These are phyloP conservation scores for Trachymyrmex septentrionalis DNA, from an alignment of 1,140 invertebrate species.

Conservation along the genomic window DNA sequence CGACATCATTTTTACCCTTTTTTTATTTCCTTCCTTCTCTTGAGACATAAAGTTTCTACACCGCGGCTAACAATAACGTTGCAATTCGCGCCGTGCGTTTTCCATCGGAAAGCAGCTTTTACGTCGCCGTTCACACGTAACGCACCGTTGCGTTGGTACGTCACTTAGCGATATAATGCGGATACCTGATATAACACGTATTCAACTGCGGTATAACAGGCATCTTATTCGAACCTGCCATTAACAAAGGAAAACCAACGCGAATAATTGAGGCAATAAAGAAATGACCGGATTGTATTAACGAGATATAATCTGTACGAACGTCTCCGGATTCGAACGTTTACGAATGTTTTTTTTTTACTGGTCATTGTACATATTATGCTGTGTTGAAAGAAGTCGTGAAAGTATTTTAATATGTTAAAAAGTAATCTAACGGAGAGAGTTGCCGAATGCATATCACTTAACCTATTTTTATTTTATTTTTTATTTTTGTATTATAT, in stretches of 20 bases:
- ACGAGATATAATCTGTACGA: slow-evolving; percentile 32
- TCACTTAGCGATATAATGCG: slow-evolving; percentile 51
- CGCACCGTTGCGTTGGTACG: not conserved
- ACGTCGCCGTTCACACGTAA: slow-evolving; percentile 41
- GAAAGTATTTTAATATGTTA: not conserved
- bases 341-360: not conserved
- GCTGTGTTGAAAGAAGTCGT: not conserved
- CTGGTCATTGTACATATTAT: not conserved
- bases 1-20: not conserved
- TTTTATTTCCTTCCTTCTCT: not conserved
- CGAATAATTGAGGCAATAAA: slow-evolving; percentile 58
- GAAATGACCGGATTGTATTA: slow-evolving; percentile 15
- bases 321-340: not conserved
- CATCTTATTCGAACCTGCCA: slow-evolving; percentile 23
- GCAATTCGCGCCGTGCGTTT: not conserved
- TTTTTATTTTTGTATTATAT: too few species aligned
- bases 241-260: slow-evolving; percentile 47
- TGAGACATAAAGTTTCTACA: not conserved
- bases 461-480: too few species aligned
- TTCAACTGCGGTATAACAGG: not conserved
- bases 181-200: slow-evolving; percentile 29
- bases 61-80: not conserved
- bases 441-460: too few species aligned
- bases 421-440: not conserved
- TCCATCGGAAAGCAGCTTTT: slow-evolving; percentile 10